A percentile compares a stretch with the other conserved stretches of the same genome.
Conservation (phyloP, 2,113 vertebrate species). For the Ptilonorhynchus violaceus region DNA sequence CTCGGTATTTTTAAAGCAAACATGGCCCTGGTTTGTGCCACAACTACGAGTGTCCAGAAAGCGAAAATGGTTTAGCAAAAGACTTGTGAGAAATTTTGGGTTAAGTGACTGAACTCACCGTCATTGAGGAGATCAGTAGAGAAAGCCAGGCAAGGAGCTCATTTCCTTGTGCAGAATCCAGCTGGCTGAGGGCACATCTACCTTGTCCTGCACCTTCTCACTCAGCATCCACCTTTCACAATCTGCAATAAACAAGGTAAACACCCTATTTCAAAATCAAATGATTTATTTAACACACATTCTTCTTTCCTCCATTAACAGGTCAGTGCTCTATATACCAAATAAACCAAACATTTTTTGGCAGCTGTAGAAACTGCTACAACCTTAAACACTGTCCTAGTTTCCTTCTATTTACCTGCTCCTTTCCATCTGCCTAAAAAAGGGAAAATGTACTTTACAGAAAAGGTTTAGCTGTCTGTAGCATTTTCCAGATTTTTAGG, state of each 20-base stretch:
- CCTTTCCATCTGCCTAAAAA: not conserved
- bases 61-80: not conserved
- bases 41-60: not conserved
- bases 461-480: not conserved
- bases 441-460: not conserved
- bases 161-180: not conserved
- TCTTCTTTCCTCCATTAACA: not conserved
- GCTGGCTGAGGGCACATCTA: not conserved
- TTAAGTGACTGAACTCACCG: not conserved
- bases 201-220: not conserved
- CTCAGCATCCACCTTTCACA: not conserved
- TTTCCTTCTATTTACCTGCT: not conserved
- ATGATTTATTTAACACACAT: not conserved
- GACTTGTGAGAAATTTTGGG: not conserved
- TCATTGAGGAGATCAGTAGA: fast-evolving
- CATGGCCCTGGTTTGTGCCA: not conserved
- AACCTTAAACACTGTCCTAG: not conserved
- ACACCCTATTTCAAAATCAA: not conserved
- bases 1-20: not conserved
- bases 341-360: not conserved
- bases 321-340: not conserved
- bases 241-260: not conserved
- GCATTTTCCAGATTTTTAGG: not conserved
- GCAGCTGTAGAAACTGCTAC: not conserved
- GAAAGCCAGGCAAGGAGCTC: not conserved